Conservation (phyloP, 2,888 invertebrate species). For the Luperina nickerlii region DNA sequence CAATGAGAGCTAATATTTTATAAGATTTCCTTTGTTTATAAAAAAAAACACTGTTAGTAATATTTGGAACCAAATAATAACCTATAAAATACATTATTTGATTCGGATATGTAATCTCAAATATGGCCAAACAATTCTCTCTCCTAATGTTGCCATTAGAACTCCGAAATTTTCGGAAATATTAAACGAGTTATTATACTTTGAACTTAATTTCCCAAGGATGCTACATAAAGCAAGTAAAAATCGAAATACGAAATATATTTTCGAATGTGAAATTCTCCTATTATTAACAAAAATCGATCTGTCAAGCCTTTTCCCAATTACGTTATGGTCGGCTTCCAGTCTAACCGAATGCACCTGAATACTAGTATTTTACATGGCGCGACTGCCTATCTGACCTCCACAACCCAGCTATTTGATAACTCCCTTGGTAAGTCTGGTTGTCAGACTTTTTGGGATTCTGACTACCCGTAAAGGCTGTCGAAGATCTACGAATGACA, state of each 20-base stretch:
- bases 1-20: slow-evolving; percentile 22
- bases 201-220: neutral
- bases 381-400: neutral
- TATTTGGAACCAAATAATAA: neutral
- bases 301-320: neutral
- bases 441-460: neutral
- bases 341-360: neutral
- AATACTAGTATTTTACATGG: neutral
- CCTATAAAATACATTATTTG: neutral
- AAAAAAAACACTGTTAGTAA: neutral
- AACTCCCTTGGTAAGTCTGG: neutral
- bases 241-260: neutral
- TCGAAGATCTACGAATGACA: neutral
- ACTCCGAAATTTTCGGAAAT: neutral
- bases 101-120: neutral
- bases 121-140: neutral
- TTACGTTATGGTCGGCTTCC: too few species aligned
- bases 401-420: neutral
- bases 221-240: neutral
- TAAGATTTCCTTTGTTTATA: slow-evolving; percentile 21
- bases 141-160: neutral
- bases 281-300: neutral
- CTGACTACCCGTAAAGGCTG: neutral
- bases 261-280: neutral
- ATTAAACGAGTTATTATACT: neutral